Evolutionary conservation across 2,888 invertebrate genomes (phyloP), one percentile per base, ranked within the genome.

Genomic region (Chloroclystis v-ata): DNA sequence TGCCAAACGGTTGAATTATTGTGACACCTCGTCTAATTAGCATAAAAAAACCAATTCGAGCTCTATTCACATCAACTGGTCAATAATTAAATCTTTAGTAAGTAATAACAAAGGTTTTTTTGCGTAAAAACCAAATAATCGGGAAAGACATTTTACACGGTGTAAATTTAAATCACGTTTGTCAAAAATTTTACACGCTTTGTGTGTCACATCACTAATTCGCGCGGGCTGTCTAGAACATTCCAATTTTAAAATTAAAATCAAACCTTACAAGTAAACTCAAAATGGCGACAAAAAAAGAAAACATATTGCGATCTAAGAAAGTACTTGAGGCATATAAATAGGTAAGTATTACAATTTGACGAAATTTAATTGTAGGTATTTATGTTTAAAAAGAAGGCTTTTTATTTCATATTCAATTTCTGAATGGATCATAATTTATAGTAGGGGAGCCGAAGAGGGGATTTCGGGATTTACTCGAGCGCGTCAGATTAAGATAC

Each of bases 61-160:
- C 33, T 39, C n/a, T 48, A 25, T 32, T 11, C 11, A 7, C 10
- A 35, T 33, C 8, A 5, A n/a, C n/a, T n/a, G 9, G 14, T 13
- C 14, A 37, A 14, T 29, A 40, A 37, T 20, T 8, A 32, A 20
- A 32, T 35, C 20, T 9, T 35, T 10, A 7, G 16, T 10, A 9
- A 14, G 24, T 9, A 24, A 28, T 20, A 35, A 39, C 35, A 43
- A 47, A 43, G 11, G 43, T 28, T 40, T 48, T n/a, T 49, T 43
- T 25, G 35, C 33, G 28, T 37, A 11, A 35, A 35, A 35, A 35
- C 28, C 10, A 35, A 28, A 11, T 11, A 12, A 10, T 33, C 16
- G n/a, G 8, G 10, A 41, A 30, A 11, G 26, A 20, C 11, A 44
- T 44, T 44, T 11, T 40, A 11, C 10, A 16, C 25, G 43, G 40